phyloP scores from a whole-genome alignment of 2,797 vertebrate species.

The Pseudochirops cupreus region DNA sequence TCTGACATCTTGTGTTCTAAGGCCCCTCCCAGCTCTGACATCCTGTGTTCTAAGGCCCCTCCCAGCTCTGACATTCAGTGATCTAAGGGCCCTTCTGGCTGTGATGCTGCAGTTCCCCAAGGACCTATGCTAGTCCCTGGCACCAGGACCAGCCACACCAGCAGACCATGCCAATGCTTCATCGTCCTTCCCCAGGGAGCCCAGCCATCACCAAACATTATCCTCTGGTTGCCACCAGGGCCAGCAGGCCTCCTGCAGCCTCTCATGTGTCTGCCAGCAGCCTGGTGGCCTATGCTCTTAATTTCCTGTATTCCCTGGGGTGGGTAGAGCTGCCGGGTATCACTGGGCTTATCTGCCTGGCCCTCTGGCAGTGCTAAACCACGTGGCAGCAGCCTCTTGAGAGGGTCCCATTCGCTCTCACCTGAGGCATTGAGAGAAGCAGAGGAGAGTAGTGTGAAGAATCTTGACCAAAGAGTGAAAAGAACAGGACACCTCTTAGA shows the following conservation, averaged over 20 bases:
- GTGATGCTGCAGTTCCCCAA: not conserved
- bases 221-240: not conserved
- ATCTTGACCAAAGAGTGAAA: not conserved
- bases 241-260: not conserved
- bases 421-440: not conserved
- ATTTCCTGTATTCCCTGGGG: not conserved
- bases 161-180: not conserved
- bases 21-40: too few species aligned
- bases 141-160: not conserved
- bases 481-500: not conserved
- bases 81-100: not conserved
- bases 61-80: too few species aligned
- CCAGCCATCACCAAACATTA: not conserved
- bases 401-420: not conserved
- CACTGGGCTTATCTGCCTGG: not conserved
- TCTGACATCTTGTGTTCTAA: too few species aligned
- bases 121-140: not conserved
- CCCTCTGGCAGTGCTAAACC: not conserved
- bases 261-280: not conserved
- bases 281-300: not conserved
- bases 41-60: too few species aligned
- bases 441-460: not conserved
- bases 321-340: not conserved
- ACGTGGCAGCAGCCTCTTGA: not conserved
- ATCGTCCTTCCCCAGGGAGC: not conserved